These are phyloP conservation scores for Cyprinodon tularosa DNA, from an alignment of 2,113 vertebrate species.

Conservation along the genomic window DNA sequence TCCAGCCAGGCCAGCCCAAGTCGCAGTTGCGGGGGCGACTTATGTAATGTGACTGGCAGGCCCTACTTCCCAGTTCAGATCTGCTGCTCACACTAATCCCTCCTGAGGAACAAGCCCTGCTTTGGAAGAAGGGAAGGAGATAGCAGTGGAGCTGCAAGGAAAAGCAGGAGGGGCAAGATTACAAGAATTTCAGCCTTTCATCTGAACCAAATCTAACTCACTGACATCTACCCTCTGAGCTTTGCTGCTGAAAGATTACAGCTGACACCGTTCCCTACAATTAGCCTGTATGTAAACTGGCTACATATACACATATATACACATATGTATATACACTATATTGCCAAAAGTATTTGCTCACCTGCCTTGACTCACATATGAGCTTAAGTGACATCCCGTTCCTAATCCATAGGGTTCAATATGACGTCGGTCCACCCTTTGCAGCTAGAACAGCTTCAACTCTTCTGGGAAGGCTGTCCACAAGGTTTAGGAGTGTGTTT, in stretches of 20 bases:
- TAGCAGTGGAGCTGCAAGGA: constrained; percentile 46
- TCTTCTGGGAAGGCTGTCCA: too few species aligned
- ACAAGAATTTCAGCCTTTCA: constrained; percentile 67
- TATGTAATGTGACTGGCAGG: constrained; percentile 85
- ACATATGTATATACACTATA: too few species aligned
- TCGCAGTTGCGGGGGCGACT: constrained; percentile 72
- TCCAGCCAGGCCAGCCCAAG: constrained; percentile 76
- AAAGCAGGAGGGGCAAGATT: constrained; percentile 56
- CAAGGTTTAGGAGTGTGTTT: too few species aligned
- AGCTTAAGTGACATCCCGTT: too few species aligned
- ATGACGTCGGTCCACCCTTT: too few species aligned
- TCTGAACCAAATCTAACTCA: constrained; percentile 49
- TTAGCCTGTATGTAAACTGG: neutral
- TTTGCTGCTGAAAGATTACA: constrained; percentile 39
- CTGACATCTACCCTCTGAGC: constrained; percentile 29
- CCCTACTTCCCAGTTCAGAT: constrained; percentile 76
- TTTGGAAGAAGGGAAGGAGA: constrained; percentile 53
- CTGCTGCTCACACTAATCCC: constrained; percentile 77
- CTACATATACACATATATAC: too few species aligned
- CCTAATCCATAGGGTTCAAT: too few species aligned
- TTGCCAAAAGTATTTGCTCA: too few species aligned
- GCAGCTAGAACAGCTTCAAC: too few species aligned
- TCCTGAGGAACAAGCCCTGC: constrained; percentile 70
- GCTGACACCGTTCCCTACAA: constrained; percentile 17
- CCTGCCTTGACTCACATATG: too few species aligned